These are phyloP conservation scores for Spodoptera picta DNA, from an alignment of 2,888 invertebrate genomes.

Conservation along the genomic window DNA sequence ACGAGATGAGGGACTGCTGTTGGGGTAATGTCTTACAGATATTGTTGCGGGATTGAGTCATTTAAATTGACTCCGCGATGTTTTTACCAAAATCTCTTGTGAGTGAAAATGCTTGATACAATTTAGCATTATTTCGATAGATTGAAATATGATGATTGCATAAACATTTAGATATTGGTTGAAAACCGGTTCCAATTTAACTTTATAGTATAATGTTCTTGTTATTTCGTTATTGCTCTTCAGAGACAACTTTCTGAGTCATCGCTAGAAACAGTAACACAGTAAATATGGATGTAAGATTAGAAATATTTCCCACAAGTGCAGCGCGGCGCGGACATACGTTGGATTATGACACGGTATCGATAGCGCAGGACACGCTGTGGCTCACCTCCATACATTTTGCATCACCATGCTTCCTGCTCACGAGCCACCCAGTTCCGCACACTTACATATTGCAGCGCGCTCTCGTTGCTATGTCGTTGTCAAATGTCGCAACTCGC, in stretches of 20 bases:
- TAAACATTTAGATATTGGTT: too few relatives aligned
- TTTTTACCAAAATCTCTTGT: background rate
- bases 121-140: too few relatives aligned
- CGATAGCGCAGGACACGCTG: constrained; percentile 15
- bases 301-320: constrained; percentile 30
- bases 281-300: constrained; percentile 11
- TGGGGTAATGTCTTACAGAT: constrained; percentile 7
- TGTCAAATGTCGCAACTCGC: background rate
- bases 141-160: too few relatives aligned
- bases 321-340: constrained; percentile 30
- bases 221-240: background rate
- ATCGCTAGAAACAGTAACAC: background rate
- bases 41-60: constrained; percentile 14
- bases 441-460: constrained; percentile 28
- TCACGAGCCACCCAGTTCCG: constrained; percentile 29
- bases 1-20: constrained; percentile 17
- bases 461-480: constrained; percentile 13
- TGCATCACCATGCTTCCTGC: constrained; percentile 33
- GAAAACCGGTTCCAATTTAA: too few relatives aligned
- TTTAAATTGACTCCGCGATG: background rate
- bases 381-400: constrained; percentile 37
- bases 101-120: too few relatives aligned
- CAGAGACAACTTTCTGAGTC: constrained; percentile 11
- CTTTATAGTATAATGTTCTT: too few relatives aligned
- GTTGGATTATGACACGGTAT: constrained; percentile 42